Conservation (phyloP, 2,797 vertebrate species). For the Glossophaga mutica region DNA sequence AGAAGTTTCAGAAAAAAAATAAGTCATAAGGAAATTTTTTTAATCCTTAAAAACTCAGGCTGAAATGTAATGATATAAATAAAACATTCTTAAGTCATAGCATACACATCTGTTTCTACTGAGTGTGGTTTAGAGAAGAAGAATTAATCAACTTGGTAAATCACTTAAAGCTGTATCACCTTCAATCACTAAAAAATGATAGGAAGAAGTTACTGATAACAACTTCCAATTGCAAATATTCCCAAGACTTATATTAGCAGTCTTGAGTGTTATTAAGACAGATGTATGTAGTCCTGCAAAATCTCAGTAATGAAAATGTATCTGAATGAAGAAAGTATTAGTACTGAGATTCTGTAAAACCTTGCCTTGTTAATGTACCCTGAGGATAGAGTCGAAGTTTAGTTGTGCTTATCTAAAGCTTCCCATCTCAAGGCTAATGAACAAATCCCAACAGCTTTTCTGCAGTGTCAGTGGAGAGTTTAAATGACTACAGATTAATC, state of each 20-base stretch:
- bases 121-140: slow-evolving; percentile 21
- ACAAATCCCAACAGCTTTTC: slow-evolving; percentile 76
- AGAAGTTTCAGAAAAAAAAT: neutral
- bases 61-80: neutral
- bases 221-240: slow-evolving; percentile 53
- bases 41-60: neutral
- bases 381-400: slow-evolving; percentile 67
- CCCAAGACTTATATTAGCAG: slow-evolving; percentile 51
- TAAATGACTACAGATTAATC: slow-evolving; percentile 87
- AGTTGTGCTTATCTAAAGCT: slow-evolving; percentile 74
- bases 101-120: neutral
- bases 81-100: neutral
- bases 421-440: slow-evolving; percentile 77
- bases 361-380: slow-evolving; percentile 63
- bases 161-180: slow-evolving; percentile 40
- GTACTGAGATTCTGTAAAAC: slow-evolving; percentile 71
- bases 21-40: neutral
- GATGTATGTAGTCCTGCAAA: slow-evolving; percentile 63
- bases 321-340: slow-evolving; percentile 76
- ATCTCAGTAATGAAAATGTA: slow-evolving; percentile 66
- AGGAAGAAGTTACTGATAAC: slow-evolving; percentile 37
- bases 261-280: slow-evolving; percentile 69
- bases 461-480: slow-evolving; percentile 81
- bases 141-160: neutral
- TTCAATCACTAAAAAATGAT: slow-evolving; percentile 49